Conservation (phyloP, 2,888 invertebrate genomes). For the Zeuzera pyrina region DNA sequence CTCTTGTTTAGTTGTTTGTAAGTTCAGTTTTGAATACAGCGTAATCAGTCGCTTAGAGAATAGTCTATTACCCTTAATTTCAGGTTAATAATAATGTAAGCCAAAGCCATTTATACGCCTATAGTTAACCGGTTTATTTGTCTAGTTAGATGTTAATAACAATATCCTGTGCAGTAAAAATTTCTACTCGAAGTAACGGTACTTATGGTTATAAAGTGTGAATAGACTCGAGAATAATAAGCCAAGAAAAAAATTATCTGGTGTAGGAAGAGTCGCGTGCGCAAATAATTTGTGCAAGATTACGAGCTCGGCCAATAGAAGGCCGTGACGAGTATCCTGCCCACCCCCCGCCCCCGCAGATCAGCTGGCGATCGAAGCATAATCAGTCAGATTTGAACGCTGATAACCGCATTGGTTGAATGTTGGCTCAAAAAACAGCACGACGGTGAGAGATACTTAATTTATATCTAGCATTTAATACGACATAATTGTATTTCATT, state of each 20-base stretch:
- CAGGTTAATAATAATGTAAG: no score
- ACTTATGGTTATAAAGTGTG: no score
- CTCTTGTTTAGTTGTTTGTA: slow-evolving; percentile 26
- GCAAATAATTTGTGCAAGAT: slow-evolving; percentile 37
- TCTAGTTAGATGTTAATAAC: no score
- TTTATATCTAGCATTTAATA: no score
- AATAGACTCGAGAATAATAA: no score
- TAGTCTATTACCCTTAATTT: background rate
- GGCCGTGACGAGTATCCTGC: slow-evolving; percentile 10
- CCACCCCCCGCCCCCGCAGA: slow-evolving; percentile 19
- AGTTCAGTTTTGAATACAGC: slow-evolving; percentile 14
- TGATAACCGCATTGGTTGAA: background rate
- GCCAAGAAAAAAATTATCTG: no score
- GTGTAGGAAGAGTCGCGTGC: slow-evolving; percentile 29
- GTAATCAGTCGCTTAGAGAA: slow-evolving; percentile 8
- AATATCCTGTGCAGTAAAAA: no score
- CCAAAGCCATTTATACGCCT: no score
- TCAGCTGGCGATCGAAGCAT: slow-evolving; percentile 38
- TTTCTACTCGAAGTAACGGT: no score
- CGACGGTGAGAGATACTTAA: no score
- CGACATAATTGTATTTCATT: no score
- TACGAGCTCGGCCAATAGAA: slow-evolving; percentile 32
- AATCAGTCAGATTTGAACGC: slow-evolving; percentile 16
- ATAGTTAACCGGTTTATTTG: no score
- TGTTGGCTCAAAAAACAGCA: background rate